Conservation (phyloP, 2,888 invertebrate species). For the Archips crataeganus region DNA sequence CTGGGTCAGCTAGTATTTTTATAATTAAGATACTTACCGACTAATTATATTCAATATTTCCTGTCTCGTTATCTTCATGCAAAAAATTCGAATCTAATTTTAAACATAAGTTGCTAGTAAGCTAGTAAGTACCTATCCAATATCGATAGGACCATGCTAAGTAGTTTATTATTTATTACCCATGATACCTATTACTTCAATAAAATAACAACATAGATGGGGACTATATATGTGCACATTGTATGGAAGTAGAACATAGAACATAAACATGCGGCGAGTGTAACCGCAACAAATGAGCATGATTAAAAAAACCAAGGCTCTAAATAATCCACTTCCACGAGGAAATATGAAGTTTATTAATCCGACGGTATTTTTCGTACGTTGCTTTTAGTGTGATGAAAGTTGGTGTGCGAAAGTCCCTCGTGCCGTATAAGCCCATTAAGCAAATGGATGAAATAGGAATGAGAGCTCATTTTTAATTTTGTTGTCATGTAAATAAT, state of each 20-base stretch:
- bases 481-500: slow-evolving; percentile 78
- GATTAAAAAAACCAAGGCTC: slow-evolving; percentile 22
- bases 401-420: slow-evolving; percentile 77
- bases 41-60: too few relatives aligned
- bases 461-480: slow-evolving; percentile 83
- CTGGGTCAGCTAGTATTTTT: too few relatives aligned
- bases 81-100: too few relatives aligned
- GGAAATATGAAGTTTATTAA: slow-evolving; percentile 80
- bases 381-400: slow-evolving; percentile 84
- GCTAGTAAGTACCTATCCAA: too few relatives aligned
- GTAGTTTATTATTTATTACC: too few relatives aligned
- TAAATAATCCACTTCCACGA: slow-evolving; percentile 55
- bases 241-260: not conserved
- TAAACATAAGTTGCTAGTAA: too few relatives aligned
- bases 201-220: too few relatives aligned
- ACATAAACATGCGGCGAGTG: not conserved
- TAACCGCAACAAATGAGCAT: slow-evolving; percentile 4
- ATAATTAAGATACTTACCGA: too few relatives aligned
- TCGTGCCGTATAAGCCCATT: slow-evolving; percentile 81
- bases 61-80: too few relatives aligned
- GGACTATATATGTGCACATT: not conserved
- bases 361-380: slow-evolving; percentile 79
- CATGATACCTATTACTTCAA: too few relatives aligned
- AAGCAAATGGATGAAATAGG: slow-evolving; percentile 80
- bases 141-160: too few relatives aligned